Evolutionary conservation across 2,888 invertebrate species (phyloP), one percentile per base, ranked within the genome.

Genomic region (Spisula subtruncata): DNA sequence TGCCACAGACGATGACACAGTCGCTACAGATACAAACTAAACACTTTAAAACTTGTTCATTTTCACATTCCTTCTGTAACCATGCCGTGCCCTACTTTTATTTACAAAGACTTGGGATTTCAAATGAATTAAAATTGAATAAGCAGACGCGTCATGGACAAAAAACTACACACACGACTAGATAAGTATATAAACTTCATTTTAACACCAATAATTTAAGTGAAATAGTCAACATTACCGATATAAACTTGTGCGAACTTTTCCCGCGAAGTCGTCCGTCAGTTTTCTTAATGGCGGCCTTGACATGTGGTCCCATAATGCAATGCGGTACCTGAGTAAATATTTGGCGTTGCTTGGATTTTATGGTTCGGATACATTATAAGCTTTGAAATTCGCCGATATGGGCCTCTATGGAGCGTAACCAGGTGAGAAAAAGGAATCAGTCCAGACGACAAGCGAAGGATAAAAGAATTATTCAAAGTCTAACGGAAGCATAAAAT

Each of bases 231-330:
- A 85, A 80, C 25, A 41, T 85, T 85, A 85, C 85, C 79, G 80
- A 56, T 79, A 85, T 81, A 85, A 90, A 89, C 82, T 84, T 88
- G 81, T 56, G 14, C 86, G 86, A 89, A 84, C 83, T 92, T 88
- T 92, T 92, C 92, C 90, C 92, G 92, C 92, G 92, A 92, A 92
- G 87, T 89, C 79, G 82, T 86, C 86, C 82, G 83, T 84, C 83
- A 83, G 83, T 89, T 81, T 89, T 86, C 66, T 80, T 85, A 89
- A 92, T 92, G 92, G 92, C 92, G 92, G 92, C 92, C 92, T 92
- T 92, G 92, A 92, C 92, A 92, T 92, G 92, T 90, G 92, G 66
- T 88, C 90, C 92, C 92, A 92, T 41, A 92, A 92, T 90, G 88
- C 92, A 83, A 46, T 75, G 89, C 90, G 89, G 29, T 92, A 92